phyloP scores from a whole-genome alignment of 1,140 invertebrate species.

The Lordiphosa mommai region DNA sequence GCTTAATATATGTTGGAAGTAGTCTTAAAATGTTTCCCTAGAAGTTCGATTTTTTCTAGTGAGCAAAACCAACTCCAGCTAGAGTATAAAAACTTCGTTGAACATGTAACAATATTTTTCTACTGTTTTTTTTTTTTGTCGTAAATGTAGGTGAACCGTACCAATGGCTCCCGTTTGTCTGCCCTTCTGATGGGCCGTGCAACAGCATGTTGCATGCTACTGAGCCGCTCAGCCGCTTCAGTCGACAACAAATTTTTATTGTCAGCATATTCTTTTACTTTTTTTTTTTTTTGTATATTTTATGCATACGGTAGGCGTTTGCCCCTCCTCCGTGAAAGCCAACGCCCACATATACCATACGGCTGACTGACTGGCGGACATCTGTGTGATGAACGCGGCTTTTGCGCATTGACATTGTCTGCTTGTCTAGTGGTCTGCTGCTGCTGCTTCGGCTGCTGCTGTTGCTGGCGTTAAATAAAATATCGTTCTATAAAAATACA shows the following conservation, averaged over 20 bases:
- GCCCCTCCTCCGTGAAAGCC: no score
- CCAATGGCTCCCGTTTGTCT: conserved; percentile 35
- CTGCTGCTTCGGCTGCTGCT: neutral
- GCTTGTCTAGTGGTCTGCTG: conserved; percentile 9
- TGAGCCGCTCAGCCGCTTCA: conserved; percentile 49
- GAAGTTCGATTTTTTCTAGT: no score
- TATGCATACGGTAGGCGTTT: conserved; percentile 31
- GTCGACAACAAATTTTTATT: conserved; percentile 64
- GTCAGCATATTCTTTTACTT: conserved; percentile 66
- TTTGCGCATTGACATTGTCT: conserved; percentile 63
- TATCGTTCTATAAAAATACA: conserved; percentile 65
- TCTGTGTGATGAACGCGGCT: conserved; percentile 51
- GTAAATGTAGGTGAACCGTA: conserved; percentile 36
- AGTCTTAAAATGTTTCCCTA: no score
- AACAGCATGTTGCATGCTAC: conserved; percentile 74
- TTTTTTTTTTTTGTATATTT: conserved; percentile 56
- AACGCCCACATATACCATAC: no score
- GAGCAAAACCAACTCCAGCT: no score
- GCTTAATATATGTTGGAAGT: no score
- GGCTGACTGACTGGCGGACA: conserved; percentile 19
- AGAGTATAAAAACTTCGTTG: neutral
- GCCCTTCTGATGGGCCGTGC: conserved; percentile 44
- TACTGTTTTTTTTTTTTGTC: neutral
- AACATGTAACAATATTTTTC: neutral
- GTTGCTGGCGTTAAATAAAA: conserved; percentile 70